These are phyloP conservation scores for Caenorhabditis remanei DNA, from an alignment of 1,140 invertebrate species.

Conservation along the genomic window DNA sequence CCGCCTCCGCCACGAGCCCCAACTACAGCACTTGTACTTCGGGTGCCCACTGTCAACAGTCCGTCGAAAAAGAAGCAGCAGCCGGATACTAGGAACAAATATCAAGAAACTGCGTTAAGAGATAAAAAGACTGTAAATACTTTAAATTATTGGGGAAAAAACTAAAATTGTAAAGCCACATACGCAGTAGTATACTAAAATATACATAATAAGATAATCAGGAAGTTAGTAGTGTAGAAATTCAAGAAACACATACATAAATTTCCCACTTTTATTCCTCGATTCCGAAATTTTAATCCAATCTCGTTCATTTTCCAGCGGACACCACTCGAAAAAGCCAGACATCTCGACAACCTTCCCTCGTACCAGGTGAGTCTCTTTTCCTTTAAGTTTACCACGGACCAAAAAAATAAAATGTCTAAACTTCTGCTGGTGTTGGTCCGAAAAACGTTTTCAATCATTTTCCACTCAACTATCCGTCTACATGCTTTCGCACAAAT, in stretches of 20 bases:
- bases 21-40: slow-evolving; percentile 57
- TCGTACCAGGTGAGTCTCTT: slow-evolving; percentile 73
- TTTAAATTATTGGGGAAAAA: background rate
- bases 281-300: slow-evolving; percentile 36
- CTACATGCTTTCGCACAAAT: slow-evolving; percentile 42
- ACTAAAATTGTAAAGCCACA: too few species aligned
- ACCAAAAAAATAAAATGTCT: background rate
- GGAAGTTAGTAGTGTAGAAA: slow-evolving; percentile 7
- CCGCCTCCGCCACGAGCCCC: slow-evolving; percentile 63
- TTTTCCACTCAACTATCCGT: slow-evolving; percentile 42
- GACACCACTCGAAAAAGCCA: slow-evolving; percentile 76
- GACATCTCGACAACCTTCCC: slow-evolving; percentile 76
- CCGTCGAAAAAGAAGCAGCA: slow-evolving; percentile 56
- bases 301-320: slow-evolving; percentile 70
- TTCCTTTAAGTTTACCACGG: background rate
- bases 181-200: too few species aligned
- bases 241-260: background rate
- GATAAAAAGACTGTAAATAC: slow-evolving; percentile 60
- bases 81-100: slow-evolving; percentile 61
- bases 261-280: background rate
- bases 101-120: slow-evolving; percentile 53
- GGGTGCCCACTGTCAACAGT: slow-evolving; percentile 46
- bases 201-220: background rate
- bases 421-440: background rate
- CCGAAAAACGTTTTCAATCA: slow-evolving; percentile 22